Conservation (phyloP, 2,113 vertebrate species). For the Pyxicephalus adspersus region DNA sequence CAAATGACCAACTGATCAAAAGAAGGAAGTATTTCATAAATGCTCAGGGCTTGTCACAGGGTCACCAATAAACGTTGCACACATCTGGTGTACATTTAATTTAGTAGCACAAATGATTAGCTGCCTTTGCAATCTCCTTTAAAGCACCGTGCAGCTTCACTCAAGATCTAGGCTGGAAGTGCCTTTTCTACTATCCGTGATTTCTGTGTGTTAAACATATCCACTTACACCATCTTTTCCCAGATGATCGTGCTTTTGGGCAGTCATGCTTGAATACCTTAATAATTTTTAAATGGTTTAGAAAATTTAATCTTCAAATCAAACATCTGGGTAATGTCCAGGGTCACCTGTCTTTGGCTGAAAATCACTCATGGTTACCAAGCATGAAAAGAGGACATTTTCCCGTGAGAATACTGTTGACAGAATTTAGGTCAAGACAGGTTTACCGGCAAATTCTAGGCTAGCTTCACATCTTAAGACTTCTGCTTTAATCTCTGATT, state of each 20-base stretch:
- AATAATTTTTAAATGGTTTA: constrained; percentile 55
- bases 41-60: constrained; percentile 1
- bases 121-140: constrained; percentile 19
- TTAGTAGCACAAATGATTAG: constrained; percentile 36
- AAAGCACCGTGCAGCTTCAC: not conserved
- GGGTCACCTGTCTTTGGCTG: constrained; percentile 50
- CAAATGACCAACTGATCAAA: constrained; percentile 38
- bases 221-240: constrained; percentile 30
- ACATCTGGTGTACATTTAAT: constrained; percentile 51
- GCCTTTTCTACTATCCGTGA: not conserved
- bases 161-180: constrained; percentile 16
- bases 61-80: constrained; percentile 12
- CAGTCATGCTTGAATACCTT: constrained; percentile 53
- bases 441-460: constrained; percentile 36
- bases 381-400: constrained; percentile 50
- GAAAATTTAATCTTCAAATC: constrained; percentile 54
- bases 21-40: constrained; percentile 42
- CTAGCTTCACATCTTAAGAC: not conserved
- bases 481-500: not conserved
- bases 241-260: constrained; percentile 41
- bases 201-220: constrained; percentile 48
- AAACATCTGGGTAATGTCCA: constrained; percentile 51
- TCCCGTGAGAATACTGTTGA: constrained; percentile 45
- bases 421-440: constrained; percentile 43
- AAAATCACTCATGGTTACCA: constrained; percentile 42